Evolutionary conservation across 2,797 vertebrate species (phyloP).

Genomic region (Sebastes aleutianus): DNA sequence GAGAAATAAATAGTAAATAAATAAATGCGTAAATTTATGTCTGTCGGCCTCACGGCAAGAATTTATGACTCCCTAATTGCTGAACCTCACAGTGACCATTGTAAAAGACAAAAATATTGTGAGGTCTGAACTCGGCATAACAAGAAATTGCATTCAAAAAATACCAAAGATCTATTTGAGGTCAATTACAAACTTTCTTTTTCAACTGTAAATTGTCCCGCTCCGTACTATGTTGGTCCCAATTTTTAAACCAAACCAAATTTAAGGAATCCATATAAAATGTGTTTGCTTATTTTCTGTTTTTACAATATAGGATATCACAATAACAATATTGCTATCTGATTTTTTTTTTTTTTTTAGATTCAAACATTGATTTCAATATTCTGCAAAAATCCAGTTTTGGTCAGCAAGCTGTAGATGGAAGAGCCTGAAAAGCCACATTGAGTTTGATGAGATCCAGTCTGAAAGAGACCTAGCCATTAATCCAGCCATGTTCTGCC

Average conservation of each 20-base stretch:
- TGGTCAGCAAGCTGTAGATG: background rate
- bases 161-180: background rate
- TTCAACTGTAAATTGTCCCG: background rate
- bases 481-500: conserved; percentile 25
- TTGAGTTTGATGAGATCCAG: conserved; percentile 14
- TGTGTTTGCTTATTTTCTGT: background rate
- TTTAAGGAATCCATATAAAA: background rate
- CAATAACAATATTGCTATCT: background rate
- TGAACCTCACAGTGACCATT: background rate
- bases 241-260: background rate
- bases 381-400: background rate
- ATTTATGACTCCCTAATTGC: background rate
- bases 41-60: background rate
- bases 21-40: too few species aligned
- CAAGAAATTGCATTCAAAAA: background rate
- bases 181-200: background rate
- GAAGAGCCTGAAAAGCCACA: background rate
- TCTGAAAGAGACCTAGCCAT: conserved; percentile 7
- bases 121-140: background rate
- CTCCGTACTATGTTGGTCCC: background rate
- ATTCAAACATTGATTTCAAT: background rate
- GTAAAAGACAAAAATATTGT: background rate
- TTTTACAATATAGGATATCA: background rate
- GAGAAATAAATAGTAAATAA: too few species aligned
- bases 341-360: background rate